A percentile compares a stretch with the other conserved stretches of the same genome.
Evolutionary conservation across 2,888 invertebrate species (phyloP).

Genomic region (Sesia apiformis): DNA sequence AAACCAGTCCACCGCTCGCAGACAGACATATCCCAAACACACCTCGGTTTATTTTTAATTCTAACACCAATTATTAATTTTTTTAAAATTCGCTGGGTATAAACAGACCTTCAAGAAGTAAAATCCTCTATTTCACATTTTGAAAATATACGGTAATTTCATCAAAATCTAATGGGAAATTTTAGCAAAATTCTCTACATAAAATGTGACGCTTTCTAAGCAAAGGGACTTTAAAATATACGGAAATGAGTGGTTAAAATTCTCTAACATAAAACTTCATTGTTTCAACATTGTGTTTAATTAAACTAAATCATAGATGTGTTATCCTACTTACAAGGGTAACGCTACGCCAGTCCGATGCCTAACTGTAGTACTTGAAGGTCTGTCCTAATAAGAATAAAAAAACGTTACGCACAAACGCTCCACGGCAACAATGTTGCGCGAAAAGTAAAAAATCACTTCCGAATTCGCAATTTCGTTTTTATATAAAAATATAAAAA

Average conservation of each 20-base stretch:
- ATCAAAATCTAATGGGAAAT: too few relatives aligned
- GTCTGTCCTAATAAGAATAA: slow-evolving; percentile 14
- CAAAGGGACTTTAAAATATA: too few relatives aligned
- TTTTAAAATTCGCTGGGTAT: slow-evolving; percentile 24
- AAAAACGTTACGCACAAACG: neutral
- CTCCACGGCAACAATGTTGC: slow-evolving; percentile 38
- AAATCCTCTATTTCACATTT: too few relatives aligned
- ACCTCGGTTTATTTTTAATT: slow-evolving; percentile 46
- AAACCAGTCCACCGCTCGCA: slow-evolving; percentile 34
- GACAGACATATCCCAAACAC: slow-evolving; percentile 66
- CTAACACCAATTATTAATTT: slow-evolving; percentile 54
- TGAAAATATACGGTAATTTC: too few relatives aligned
- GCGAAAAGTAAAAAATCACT: slow-evolving; percentile 63
- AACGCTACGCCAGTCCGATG: too few relatives aligned
- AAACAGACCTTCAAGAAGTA: slow-evolving; percentile 29
- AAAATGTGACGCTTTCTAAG: too few relatives aligned
- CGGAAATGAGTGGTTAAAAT: too few relatives aligned
- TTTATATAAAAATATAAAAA: slow-evolving; percentile 73
- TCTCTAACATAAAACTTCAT: too few relatives aligned
- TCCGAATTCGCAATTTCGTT: slow-evolving; percentile 66
- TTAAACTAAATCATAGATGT: too few relatives aligned
- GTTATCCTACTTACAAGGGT: too few relatives aligned
- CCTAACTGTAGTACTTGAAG: slow-evolving; percentile 19
- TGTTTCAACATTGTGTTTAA: too few relatives aligned
- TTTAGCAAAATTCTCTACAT: too few relatives aligned